phyloP scores from a whole-genome alignment of 1,140 invertebrate genomes.

The Rhopalosiphum maidis region DNA sequence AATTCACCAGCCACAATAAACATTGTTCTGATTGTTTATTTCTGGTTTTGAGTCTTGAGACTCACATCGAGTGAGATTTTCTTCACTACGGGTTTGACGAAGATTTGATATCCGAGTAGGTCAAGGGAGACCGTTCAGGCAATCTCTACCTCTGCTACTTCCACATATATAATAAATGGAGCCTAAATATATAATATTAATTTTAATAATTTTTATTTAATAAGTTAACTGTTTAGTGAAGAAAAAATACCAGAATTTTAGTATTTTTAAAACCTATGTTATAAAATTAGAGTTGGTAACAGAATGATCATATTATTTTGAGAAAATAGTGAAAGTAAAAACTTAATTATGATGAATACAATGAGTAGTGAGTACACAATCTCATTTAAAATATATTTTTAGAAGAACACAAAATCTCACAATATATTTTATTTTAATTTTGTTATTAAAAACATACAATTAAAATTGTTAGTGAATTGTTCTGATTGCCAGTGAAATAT shows the following conservation, averaged over 20 bases:
- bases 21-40: constrained; percentile 66
- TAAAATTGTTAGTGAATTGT: no score
- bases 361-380: no score
- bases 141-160: constrained; percentile 92
- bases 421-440: no score
- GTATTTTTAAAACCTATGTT: no score
- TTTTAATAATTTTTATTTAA: neutral
- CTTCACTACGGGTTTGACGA: constrained; percentile 91
- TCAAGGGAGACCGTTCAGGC: constrained; percentile 78
- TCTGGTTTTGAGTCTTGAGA: constrained; percentile 74
- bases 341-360: no score
- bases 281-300: no score
- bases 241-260: neutral
- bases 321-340: no score
- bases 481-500: neutral
- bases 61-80: constrained; percentile 76
- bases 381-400: no score
- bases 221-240: neutral
- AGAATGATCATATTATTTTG: no score
- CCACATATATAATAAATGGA: constrained; percentile 97
- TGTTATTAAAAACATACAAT: no score
- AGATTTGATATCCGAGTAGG: constrained; percentile 80
- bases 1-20: constrained; percentile 92
- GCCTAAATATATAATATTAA: constrained; percentile 71
- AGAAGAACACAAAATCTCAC: no score